Conservation (phyloP, 1,140 invertebrate genomes). For the Rhyzopertha dominica region DNA sequence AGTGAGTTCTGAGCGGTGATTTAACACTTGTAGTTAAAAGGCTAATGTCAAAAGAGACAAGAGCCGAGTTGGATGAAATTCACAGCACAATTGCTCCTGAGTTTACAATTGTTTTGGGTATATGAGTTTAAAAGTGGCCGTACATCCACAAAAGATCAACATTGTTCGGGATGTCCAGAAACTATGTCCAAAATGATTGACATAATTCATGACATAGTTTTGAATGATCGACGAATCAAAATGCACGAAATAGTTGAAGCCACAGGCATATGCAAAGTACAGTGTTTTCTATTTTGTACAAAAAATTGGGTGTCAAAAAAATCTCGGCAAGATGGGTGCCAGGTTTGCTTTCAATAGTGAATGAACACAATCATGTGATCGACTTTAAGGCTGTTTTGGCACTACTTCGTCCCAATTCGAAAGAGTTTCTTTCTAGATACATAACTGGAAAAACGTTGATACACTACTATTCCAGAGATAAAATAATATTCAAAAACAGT, state of each 20-base stretch:
- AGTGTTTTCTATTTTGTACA: no score
- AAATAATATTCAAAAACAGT: constrained; percentile 40
- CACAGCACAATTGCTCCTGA: constrained; percentile 11
- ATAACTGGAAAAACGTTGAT: constrained; percentile 43
- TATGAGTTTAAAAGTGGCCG: constrained; percentile 27
- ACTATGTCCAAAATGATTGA: constrained; percentile 23
- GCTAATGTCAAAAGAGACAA: constrained; percentile 1
- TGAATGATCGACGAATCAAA: no score
- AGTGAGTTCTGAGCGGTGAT: no score
- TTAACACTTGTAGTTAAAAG: no score
- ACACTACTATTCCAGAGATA: constrained; percentile 38
- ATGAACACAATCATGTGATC: no score
- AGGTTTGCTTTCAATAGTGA: no score
- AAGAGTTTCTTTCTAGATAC: constrained; percentile 27
- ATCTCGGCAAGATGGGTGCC: no score
- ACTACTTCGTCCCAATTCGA: neutral
- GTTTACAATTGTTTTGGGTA: constrained; percentile 14
- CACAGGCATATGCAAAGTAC: no score
- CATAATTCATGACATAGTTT: no score
- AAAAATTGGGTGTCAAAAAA: no score
- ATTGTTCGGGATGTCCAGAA: constrained; percentile 18
- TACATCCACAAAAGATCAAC: constrained; percentile 27
- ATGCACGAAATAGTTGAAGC: no score
- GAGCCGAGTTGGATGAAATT: no score
- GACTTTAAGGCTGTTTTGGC: neutral